phyloP scores from a whole-genome alignment of 1,140 invertebrate genomes.

The Popillia japonica region DNA sequence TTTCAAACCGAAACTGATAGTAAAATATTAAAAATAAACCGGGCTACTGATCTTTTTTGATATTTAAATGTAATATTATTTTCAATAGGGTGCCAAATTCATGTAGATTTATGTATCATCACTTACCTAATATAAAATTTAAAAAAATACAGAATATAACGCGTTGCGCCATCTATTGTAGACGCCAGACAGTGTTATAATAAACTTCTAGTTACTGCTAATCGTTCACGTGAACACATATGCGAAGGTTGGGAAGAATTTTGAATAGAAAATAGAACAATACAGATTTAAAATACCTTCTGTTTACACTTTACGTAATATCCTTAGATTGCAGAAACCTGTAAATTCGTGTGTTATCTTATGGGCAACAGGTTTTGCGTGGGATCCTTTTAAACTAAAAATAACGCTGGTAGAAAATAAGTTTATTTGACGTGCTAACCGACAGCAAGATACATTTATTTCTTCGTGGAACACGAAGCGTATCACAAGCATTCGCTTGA shows the following conservation, averaged over 20 bases:
- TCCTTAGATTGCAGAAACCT: background rate
- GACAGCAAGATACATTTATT: background rate
- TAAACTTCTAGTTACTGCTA: too few relatives aligned
- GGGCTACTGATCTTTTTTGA: too few relatives aligned
- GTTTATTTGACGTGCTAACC: background rate
- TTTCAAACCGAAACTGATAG: too few relatives aligned
- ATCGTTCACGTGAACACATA: too few relatives aligned
- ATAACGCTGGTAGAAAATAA: background rate
- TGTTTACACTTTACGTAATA: background rate
- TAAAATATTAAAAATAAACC: too few relatives aligned
- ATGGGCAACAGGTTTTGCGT: constrained; percentile 19
- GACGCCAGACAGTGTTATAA: too few relatives aligned
- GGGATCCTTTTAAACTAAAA: background rate
- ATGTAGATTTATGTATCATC: too few relatives aligned
- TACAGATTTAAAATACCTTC: background rate
- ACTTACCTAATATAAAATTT: background rate
- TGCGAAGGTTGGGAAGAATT: background rate
- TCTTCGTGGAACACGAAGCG: background rate
- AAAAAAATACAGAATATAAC: background rate
- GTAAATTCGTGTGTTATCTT: background rate
- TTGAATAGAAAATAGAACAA: background rate
- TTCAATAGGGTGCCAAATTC: too few relatives aligned
- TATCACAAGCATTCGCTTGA: background rate
- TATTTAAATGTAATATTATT: too few relatives aligned
- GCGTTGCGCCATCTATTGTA: background rate